Evolutionary conservation across 2,797 vertebrate species (phyloP), one percentile per base, ranked within the genome.

Genomic region (Danio choprae): DNA sequence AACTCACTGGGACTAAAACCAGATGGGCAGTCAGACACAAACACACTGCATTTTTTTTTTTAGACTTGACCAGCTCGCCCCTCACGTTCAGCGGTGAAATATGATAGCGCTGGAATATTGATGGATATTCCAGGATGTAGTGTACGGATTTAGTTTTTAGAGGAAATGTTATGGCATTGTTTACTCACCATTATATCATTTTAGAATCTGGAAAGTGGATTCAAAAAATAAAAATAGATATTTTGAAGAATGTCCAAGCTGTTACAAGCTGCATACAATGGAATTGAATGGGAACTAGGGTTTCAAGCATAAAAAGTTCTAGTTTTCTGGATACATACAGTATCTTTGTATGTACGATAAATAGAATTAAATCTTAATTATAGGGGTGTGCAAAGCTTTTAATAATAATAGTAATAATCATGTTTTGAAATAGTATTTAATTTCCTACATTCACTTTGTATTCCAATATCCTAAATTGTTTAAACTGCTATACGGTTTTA

Each of bases 1-100:
- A 73, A 86, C 86, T 84, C 86, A 83, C 22, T 11, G 78, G 83
- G 69, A 88, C 60, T 84, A 53, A n/a, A 50, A 16, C 55, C 83
- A 83, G 75, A 63, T 60, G 70, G 56, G 48, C 84, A 88, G 80
- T 83, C 77, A 36, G 82, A 87, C 84, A 88, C 84, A 91, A 90
- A 88, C 73, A 44, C 41, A 51, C 81, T 79, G 73, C 4, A 4
- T 64, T 69, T 83, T 29, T 29, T n/a, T 80, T 68, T 60, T 46
- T 65, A 58, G 15, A 73, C 46, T 50, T 79, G 56, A 76, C 40
- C 55, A 51, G 59, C 55, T 36, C 18, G 20, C 60, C 15, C 46
- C 63, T 69, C 43, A 38, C 55, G 74, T 68, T 64, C 51, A 55
- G 56, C 38, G 13, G 44, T 77, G 74, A 74, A 69, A 48, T 71